Evolutionary conservation across 2,113 vertebrate species (phyloP).

Genomic region (Campylomormyrus numenius): DNA sequence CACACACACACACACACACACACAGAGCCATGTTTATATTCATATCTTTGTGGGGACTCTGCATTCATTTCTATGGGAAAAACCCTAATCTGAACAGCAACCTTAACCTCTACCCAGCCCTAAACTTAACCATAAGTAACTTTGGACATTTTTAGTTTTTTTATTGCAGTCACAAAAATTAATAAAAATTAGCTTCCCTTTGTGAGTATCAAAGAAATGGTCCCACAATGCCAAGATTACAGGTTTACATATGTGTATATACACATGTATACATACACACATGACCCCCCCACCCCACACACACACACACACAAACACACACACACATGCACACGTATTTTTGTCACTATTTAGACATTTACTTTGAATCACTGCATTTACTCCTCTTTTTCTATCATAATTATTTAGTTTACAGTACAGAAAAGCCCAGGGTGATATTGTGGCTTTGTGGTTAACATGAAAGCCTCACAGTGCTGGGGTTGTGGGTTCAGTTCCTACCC

Average conservation of each 20-base stretch:
- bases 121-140: neutral
- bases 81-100: neutral
- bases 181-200: neutral
- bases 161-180: neutral
- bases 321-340: neutral
- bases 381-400: neutral
- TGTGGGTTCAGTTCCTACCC: neutral
- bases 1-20: neutral
- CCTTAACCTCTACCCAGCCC: neutral
- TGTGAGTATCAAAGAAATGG: neutral
- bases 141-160: neutral
- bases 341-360: neutral
- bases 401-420: neutral
- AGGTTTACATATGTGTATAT: neutral
- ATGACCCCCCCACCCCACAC: neutral
- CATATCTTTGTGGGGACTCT: neutral
- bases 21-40: neutral
- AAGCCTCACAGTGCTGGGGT: neutral
- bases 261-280: neutral
- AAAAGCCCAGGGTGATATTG: neutral
- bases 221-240: neutral
- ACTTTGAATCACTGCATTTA: neutral
- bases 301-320: neutral
- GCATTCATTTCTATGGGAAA: neutral
- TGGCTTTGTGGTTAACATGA: neutral